phyloP scores from a whole-genome alignment of 2,113 vertebrate genomes.

The Chlorodrepanis virens region DNA sequence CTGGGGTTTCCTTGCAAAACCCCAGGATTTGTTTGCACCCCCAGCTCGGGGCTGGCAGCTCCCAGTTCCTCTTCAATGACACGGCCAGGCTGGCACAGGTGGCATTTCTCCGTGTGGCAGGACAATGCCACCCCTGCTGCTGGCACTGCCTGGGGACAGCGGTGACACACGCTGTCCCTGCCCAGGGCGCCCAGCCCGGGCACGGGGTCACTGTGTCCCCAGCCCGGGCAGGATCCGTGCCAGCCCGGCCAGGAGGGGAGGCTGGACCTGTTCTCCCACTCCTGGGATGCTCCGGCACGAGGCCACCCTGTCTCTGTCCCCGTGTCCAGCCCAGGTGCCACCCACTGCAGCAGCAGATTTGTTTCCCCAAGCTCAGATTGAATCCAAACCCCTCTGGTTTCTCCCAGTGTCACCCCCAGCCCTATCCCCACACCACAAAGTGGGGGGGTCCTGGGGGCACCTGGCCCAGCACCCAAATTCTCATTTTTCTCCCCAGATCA shows the following conservation, averaged over 20 bases:
- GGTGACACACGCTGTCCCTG: neutral
- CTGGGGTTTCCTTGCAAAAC: neutral
- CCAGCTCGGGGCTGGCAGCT: neutral
- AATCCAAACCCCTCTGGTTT: too few species aligned
- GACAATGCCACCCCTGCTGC: neutral
- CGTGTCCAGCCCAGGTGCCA: fast-evolving
- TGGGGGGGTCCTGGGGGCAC: neutral
- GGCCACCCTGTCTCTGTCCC: neutral
- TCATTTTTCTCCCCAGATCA: too few species aligned
- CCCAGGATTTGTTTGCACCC: neutral
- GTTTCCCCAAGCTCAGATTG: neutral
- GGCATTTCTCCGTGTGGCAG: neutral
- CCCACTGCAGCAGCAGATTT: neutral
- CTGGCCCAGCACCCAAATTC: neutral
- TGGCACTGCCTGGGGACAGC: neutral
- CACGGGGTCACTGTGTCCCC: neutral
- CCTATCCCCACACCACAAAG: neutral
- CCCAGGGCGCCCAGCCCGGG: neutral
- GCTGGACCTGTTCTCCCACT: neutral
- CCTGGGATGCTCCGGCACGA: fast-evolving
- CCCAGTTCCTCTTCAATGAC: fast-evolving
- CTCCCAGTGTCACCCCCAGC: neutral
- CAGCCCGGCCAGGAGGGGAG: neutral
- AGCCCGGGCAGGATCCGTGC: neutral
- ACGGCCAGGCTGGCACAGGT: neutral